Evolutionary conservation across 2,888 invertebrate species (phyloP), one percentile per base, ranked within the genome.

Genomic region (Trachelus iudaicus): DNA sequence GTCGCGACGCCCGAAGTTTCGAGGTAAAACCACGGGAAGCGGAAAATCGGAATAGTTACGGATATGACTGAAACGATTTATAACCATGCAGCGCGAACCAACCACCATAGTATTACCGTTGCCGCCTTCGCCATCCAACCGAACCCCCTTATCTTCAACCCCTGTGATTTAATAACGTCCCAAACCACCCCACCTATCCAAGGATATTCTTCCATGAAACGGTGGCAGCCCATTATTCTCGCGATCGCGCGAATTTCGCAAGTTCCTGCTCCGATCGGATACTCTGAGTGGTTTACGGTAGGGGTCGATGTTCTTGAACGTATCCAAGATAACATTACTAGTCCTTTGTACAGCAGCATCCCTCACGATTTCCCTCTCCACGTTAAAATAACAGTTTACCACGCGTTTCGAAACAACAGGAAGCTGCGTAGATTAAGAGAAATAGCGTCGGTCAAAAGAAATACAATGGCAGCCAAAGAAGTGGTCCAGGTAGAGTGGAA

Each of bases 1-100:
- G 56, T 56, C 56, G 56, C 56, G 56, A 56, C 56, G 71, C 12
- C 30, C 71, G 31, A 34, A 34, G 31, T 71, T 71, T 34, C 71
- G 71, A 13, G 34, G 34, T 30, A 35, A 35, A 75, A 81, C 75
- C 79, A 76, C 76, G 76, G 76, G 79, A 78, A 81, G 78, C 81
- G 79, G 78, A 84, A 81, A 83, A 84, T 83, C 83, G 82, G 79
- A 81, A 82, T 80, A 81, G 83, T 83, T 79, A 82, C 81, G 79
- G 79, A 80, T 75, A 76, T 73, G 78, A 78, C 78, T 75, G 74
- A 23, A 71, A n/a, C 79, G 79, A 82, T 82, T 82, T 81, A 77
- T 80, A 76, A 34, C 76, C 76, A 56, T 56, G 23, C 56, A 56
- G 56, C 23, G 56, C 56, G 56, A 56, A 73, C 69, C 75, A 69